phyloP scores from a whole-genome alignment of 2,113 vertebrate species.

The Cyrtonyx montezumae region DNA sequence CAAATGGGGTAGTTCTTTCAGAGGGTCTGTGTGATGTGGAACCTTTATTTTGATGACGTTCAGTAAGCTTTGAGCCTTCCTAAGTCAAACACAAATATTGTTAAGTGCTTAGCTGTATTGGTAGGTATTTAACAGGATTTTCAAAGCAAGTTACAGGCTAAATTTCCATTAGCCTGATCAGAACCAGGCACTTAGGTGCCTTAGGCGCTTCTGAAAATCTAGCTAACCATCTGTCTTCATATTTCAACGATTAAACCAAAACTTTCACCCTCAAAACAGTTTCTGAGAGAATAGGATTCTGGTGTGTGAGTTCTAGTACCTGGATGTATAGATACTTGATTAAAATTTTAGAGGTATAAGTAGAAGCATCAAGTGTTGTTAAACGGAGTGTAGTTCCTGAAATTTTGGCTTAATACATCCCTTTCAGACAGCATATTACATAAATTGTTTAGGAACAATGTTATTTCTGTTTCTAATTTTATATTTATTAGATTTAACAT shows the following conservation, averaged over 20 bases:
- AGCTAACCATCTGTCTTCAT: background rate
- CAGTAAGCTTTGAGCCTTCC: background rate
- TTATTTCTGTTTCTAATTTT: constrained; percentile 70
- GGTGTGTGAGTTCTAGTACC: background rate
- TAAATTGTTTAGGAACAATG: constrained; percentile 55
- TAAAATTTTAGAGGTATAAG: background rate
- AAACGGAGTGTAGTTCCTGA: constrained; percentile 3
- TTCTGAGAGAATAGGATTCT: background rate
- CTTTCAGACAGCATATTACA: constrained; percentile 46
- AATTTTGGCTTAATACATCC: constrained; percentile 18
- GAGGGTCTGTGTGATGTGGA: background rate
- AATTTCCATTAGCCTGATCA: background rate
- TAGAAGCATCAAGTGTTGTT: background rate
- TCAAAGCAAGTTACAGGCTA: background rate
- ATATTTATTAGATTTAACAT: constrained; percentile 60
- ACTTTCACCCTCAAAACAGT: background rate
- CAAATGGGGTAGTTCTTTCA: background rate
- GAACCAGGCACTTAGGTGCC: background rate
- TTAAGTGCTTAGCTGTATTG: background rate
- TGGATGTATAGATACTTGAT: background rate
- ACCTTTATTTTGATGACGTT: background rate
- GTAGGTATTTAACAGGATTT: background rate
- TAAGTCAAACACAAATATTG: background rate
- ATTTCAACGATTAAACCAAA: background rate
- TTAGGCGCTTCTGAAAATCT: background rate